A percentile compares a stretch with the other conserved stretches of the same genome.
These are phyloP conservation scores for Cheilosia soror DNA, from an alignment of 2,888 invertebrate species.

Conservation along the genomic window DNA sequence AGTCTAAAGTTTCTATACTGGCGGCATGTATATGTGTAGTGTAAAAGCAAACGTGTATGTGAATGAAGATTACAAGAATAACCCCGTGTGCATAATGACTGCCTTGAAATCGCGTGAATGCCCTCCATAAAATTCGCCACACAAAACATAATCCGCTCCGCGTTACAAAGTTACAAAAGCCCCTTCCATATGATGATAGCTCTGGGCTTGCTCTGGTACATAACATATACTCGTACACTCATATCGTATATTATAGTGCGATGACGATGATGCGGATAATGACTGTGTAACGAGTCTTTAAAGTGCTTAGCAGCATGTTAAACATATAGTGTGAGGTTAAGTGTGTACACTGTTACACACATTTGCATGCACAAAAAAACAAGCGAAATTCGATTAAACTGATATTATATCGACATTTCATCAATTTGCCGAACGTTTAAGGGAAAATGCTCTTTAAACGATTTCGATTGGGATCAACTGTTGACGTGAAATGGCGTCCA, in stretches of 20 bases:
- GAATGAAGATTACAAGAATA: conserved; percentile 46
- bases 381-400: conserved; percentile 28
- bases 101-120: conserved; percentile 69
- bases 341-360: conserved; percentile 24
- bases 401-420: conserved; percentile 17
- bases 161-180: conserved; percentile 49
- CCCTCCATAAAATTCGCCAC: conserved; percentile 61
- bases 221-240: not conserved
- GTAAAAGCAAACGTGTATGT: conserved; percentile 25
- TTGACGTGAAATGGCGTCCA: no score
- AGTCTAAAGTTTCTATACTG: conserved; percentile 1
- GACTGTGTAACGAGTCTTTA: conserved; percentile 66
- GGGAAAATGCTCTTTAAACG: conserved; percentile 3
- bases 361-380: not conserved
- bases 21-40: not conserved
- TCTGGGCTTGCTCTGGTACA: not conserved
- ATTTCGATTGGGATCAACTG: not conserved
- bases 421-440: conserved; percentile 13
- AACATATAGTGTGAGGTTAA: conserved; percentile 53
- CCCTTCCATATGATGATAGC: conserved; percentile 20
- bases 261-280: conserved; percentile 57
- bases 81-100: conserved; percentile 61
- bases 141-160: conserved; percentile 57
- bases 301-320: conserved; percentile 63
- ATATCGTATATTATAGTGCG: conserved; percentile 3